Conservation (phyloP, 2,797 vertebrate genomes). For the Poecilia picta region DNA sequence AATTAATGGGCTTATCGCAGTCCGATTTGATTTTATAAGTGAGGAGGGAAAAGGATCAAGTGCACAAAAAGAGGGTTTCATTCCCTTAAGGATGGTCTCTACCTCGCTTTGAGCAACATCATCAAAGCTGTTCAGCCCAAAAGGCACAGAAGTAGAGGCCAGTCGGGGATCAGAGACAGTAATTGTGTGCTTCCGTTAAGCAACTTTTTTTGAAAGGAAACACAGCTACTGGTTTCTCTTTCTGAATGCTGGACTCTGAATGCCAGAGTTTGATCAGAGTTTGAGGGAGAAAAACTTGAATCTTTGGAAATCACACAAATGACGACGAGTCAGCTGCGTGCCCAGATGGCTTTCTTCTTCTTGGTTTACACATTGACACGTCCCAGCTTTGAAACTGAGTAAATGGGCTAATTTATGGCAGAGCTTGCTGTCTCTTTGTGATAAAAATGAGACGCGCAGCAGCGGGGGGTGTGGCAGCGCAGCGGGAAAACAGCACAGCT, state of each 20-base stretch:
- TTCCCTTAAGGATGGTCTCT: too few relatives aligned
- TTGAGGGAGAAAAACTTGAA: too few relatives aligned
- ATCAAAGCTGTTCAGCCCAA: too few relatives aligned
- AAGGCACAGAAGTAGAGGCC: too few relatives aligned
- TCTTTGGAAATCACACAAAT: not conserved
- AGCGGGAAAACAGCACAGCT: not conserved
- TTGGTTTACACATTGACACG: not conserved
- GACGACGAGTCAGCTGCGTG: not conserved
- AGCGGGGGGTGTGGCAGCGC: not conserved
- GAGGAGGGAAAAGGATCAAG: too few relatives aligned
- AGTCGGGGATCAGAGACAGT: too few relatives aligned
- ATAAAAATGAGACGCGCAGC: not conserved
- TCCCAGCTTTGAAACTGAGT: not conserved
- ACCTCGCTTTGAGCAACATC: too few relatives aligned
- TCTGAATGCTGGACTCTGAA: not conserved
- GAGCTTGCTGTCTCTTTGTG: not conserved
- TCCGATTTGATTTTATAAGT: too few relatives aligned
- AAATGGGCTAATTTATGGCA: not conserved
- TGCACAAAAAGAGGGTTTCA: too few relatives aligned
- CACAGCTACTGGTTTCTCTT: not conserved
- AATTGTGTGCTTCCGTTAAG: too few relatives aligned
- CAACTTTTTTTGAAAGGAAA: not conserved
- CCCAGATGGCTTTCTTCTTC: not conserved
- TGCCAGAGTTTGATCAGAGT: not conserved
- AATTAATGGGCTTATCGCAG: too few relatives aligned